Percentiles rank a stretch among this genome's conserved stretches.
These are phyloP conservation scores for Acanthosepion esculentum DNA, from an alignment of 2,888 invertebrate genomes.

Conservation along the genomic window DNA sequence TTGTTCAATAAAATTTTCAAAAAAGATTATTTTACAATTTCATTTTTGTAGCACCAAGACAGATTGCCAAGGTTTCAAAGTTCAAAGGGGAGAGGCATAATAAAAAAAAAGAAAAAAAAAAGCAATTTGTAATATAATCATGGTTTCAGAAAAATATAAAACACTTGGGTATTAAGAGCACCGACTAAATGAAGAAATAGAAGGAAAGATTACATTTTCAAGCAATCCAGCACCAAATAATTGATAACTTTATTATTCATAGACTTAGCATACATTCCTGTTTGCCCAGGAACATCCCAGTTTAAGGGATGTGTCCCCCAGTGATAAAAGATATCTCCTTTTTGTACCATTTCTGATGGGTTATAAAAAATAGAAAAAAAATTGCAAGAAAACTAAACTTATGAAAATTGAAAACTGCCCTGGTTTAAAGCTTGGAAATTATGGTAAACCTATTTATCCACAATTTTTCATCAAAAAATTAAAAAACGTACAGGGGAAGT, in stretches of 20 bases:
- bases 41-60: neutral
- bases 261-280: no score
- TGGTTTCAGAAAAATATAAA: neutral
- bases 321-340: no score
- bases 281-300: no score
- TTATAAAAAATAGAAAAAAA: neutral
- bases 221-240: neutral
- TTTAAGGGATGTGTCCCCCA: no score
- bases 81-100: neutral
- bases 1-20: neutral
- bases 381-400: no score
- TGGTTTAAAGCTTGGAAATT: no score
- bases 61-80: neutral
- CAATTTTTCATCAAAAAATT: no score
- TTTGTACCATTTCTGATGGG: neutral
- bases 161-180: neutral
- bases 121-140: neutral
- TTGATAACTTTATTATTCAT: neutral
- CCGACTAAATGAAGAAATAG: neutral
- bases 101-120: neutral
- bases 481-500: neutral
- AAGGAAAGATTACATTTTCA: neutral
- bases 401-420: no score
- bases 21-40: neutral
- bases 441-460: no score